Base-by-base conservation (phyloP, 1,140 invertebrate genomes). In the Stegodyphus dumicola region DNA sequence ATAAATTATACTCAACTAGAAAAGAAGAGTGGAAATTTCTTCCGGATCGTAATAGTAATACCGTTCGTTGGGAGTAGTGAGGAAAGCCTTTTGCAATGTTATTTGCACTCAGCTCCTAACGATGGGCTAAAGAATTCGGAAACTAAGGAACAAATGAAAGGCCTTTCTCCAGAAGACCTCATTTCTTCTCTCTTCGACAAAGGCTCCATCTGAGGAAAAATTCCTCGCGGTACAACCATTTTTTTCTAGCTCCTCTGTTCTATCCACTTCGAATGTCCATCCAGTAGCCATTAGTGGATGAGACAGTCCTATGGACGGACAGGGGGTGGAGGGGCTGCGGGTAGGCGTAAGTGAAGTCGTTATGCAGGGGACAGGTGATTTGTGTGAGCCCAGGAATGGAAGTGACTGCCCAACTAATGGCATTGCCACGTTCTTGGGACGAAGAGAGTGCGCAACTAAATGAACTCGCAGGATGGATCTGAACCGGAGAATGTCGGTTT, bases 281-380 rank as follows among this genome's bases (percentile, higher is more conserved):
- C 70, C 70, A 75, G 51, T 75, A 13, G 17, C 80, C 80, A 83
- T 83, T 83, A 83, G 71, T 51, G 70, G 56, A 74, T 66, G 80
- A 75, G 71, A 53, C 56, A 48, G 33, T 48, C 51, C 18, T 17
- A 54, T 56, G 17, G 49, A 51, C 52, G 54, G 33, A 49, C n/a
- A 52, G 15, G 52, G 18, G 15, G 33, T 69, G 18, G 48, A 18
- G 48, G 69, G 49, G 69, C 15, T 6, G 51, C n/a, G 7, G 51
- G 70, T 33, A 33, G 33, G 33, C 33, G 33, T 33, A 33, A 33
- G 33, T 33, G 33, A 74, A 75, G 71, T 83, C 80, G 71, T 75
- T 75, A 83, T 83, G 70, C 70, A 83, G 80, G 71, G 71, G 80
- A 66, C 80, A 83, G 70, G 80, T 75, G 80, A 83, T 83, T 83